Evolutionary conservation across 2,797 vertebrate genomes (phyloP).

Genomic region (Bufotes viridis): DNA sequence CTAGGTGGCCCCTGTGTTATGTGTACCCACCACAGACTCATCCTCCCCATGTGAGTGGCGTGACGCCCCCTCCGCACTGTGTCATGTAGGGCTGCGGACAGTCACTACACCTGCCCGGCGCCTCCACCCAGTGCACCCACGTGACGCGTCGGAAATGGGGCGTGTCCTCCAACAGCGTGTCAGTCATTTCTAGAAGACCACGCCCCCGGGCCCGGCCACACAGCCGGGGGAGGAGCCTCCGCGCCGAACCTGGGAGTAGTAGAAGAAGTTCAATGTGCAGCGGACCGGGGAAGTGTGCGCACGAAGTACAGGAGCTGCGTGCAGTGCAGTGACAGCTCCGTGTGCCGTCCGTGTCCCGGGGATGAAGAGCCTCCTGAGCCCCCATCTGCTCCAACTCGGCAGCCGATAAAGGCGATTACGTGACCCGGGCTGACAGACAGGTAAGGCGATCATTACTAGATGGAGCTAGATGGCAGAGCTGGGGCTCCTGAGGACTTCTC

Average conservation of each 20-base stretch:
- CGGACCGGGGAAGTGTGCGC: neutral
- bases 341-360: neutral
- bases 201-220: slow-evolving; percentile 20
- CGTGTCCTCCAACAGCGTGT: neutral
- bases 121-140: neutral
- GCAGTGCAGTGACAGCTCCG: neutral
- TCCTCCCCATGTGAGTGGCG: too few relatives aligned
- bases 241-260: neutral
- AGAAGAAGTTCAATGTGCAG: slow-evolving; percentile 35
- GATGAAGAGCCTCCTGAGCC: neutral
- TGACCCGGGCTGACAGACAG: slow-evolving; percentile 39
- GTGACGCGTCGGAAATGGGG: slow-evolving; percentile 42
- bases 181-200: neutral
- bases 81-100: neutral
- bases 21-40: too few relatives aligned
- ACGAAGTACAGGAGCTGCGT: neutral
- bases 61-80: neutral
- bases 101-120: slow-evolving; percentile 22
- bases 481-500: neutral
- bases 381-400: slow-evolving; percentile 37
- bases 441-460: slow-evolving; percentile 17
- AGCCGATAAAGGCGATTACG: slow-evolving; percentile 42
- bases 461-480: neutral
- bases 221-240: slow-evolving; percentile 4
- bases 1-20: too few relatives aligned